phyloP scores from a whole-genome alignment of 2,888 invertebrate species.

The Heteropelma amictum region DNA sequence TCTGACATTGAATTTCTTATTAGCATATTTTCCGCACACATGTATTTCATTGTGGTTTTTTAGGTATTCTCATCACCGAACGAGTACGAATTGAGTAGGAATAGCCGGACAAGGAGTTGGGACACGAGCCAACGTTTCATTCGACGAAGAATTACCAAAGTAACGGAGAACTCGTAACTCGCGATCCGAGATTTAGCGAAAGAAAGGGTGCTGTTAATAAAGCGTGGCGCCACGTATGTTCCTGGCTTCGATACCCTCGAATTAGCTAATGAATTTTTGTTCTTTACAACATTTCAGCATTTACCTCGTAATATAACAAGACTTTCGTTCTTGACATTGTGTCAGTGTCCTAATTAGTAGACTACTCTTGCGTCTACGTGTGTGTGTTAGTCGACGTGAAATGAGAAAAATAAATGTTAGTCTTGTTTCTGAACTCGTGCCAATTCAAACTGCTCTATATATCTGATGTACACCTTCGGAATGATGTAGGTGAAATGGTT shows the following conservation, averaged over 20 bases:
- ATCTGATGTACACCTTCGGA: background rate
- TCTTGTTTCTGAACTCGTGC: conserved; percentile 46
- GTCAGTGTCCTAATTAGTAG: background rate
- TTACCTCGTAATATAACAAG: background rate
- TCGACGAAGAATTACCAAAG: background rate
- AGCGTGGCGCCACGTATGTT: conserved; percentile 44
- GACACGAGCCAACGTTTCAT: background rate
- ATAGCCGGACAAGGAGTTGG: background rate
- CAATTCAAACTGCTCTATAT: conserved; percentile 1
- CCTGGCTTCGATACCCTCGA: conserved; percentile 36
- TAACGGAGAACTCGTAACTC: conserved; percentile 11
- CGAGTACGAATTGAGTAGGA: background rate
- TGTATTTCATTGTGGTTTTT: background rate
- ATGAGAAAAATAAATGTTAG: conserved; percentile 13
- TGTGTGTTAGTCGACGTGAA: background rate
- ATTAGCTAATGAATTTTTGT: conserved; percentile 54
- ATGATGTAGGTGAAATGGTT: background rate
- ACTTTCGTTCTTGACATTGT: background rate
- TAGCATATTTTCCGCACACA: background rate
- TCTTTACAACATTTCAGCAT: background rate
- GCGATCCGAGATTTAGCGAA: conserved; percentile 37
- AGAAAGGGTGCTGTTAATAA: conserved; percentile 35
- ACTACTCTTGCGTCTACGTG: background rate
- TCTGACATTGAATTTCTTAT: too few relatives aligned
- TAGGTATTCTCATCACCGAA: background rate